These are phyloP conservation scores for Drosophila aff. DNA, from an alignment of 1,140 invertebrate genomes.

Conservation along the genomic window DNA sequence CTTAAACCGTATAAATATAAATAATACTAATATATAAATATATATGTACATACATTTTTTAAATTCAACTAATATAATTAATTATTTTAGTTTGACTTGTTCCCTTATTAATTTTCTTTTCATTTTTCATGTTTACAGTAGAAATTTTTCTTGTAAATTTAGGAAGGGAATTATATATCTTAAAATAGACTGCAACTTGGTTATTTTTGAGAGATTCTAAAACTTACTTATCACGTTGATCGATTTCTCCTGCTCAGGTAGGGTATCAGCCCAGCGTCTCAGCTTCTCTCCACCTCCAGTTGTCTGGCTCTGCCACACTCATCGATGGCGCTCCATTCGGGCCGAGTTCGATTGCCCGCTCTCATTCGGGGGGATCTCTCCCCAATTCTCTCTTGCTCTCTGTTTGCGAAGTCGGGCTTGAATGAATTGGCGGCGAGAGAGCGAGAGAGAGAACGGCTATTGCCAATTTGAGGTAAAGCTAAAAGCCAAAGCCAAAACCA, in stretches of 20 bases:
- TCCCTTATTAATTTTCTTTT: not conserved
- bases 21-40: no score
- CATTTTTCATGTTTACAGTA: not conserved
- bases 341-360: constrained; percentile 26
- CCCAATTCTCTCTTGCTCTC: constrained; percentile 16
- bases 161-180: not conserved
- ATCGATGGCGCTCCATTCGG: constrained; percentile 24
- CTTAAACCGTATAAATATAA: no score
- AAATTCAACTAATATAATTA: not conserved
- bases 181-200: not conserved
- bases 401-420: constrained; percentile 33
- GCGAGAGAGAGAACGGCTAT: constrained; percentile 38
- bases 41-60: not conserved
- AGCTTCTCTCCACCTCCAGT: constrained; percentile 9
- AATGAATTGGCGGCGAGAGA: constrained; percentile 63
- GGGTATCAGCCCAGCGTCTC: constrained; percentile 14
- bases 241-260: not conserved
- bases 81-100: not conserved
- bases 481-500: constrained; percentile 37
- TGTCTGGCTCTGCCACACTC: constrained; percentile 13
- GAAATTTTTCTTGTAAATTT: not conserved
- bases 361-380: constrained; percentile 11
- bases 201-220: not conserved
- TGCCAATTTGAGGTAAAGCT: constrained; percentile 64
- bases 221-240: not conserved